These are phyloP conservation scores for Macropodus opercularis DNA, from an alignment of 2,797 vertebrate genomes.

Conservation along the genomic window DNA sequence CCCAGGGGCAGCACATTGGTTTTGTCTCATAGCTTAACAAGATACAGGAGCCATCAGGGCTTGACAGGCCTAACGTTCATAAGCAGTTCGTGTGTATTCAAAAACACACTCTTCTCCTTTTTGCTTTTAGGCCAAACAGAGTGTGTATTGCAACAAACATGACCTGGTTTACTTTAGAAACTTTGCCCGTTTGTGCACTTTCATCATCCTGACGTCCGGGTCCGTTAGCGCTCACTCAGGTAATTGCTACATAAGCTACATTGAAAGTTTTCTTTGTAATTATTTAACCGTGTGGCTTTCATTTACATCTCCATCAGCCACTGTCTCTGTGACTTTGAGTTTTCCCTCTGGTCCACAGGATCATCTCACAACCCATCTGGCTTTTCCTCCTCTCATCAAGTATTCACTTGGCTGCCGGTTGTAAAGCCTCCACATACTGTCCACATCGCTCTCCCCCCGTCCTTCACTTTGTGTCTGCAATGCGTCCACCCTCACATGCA, in stretches of 20 bases:
- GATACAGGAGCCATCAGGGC: too few relatives aligned
- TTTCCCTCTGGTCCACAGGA: conserved; percentile 42
- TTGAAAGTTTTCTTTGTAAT: conserved; percentile 8
- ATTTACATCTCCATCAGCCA: not conserved
- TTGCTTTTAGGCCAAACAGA: not conserved
- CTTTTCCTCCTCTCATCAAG: conserved; percentile 41
- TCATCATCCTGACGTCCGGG: not conserved
- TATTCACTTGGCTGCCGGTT: conserved; percentile 60
- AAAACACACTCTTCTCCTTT: too few relatives aligned
- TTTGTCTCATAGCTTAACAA: too few relatives aligned
- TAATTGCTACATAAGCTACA: conserved; percentile 32
- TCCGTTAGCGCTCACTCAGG: conserved; percentile 2
- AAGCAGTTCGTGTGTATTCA: not conserved
- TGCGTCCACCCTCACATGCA: conserved; percentile 2
- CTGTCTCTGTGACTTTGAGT: conserved; percentile 19
- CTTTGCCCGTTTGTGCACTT: conserved; percentile 45
- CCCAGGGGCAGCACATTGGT: too few relatives aligned
- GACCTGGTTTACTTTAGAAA: conserved; percentile 61
- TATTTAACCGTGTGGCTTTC: not conserved
- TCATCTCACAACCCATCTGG: conserved; percentile 71
- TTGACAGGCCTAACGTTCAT: not conserved
- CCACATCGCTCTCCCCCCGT: conserved; percentile 26
- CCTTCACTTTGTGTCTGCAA: not conserved
- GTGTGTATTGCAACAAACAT: conserved; percentile 19
- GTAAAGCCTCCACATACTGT: conserved; percentile 45